Percentiles rank a stretch among this genome's conserved stretches.
Evolutionary conservation across 2,113 vertebrate species (phyloP).

Genomic region (Megaceryle maxima): DNA sequence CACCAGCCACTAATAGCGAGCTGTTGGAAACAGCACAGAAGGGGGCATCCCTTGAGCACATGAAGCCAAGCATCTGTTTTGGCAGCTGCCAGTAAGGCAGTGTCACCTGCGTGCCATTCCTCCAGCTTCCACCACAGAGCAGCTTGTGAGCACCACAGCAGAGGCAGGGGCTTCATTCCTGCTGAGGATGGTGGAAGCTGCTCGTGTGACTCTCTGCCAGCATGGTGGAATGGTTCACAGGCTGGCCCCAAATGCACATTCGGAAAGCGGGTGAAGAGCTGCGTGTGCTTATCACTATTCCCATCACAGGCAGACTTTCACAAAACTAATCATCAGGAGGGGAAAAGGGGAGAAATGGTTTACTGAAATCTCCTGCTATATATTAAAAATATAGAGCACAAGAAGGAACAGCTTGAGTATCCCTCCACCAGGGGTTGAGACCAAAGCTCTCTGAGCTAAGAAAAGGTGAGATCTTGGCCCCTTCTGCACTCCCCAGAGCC

Average conservation of each 20-base stretch:
- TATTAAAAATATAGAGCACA: background rate
- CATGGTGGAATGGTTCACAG: fast-evolving
- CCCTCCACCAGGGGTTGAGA: background rate
- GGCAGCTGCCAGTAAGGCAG: background rate
- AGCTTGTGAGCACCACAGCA: background rate
- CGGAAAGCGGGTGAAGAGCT: background rate
- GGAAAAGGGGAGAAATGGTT: background rate
- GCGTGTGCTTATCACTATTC: background rate
- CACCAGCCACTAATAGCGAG: background rate
- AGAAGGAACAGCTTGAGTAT: background rate
- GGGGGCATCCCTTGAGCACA: background rate
- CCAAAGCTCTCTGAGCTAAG: background rate
- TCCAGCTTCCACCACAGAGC: background rate
- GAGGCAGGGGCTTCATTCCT: background rate
- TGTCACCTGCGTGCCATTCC: no score
- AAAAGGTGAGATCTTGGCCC: background rate
- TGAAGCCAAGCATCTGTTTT: background rate
- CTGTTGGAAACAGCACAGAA: background rate
- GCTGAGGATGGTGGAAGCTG: background rate
- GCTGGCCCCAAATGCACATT: background rate
- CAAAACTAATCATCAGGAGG: background rate
- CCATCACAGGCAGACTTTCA: background rate
- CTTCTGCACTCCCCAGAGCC: background rate
- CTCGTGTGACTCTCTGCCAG: background rate
- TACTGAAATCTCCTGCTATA: background rate